Percentiles rank a stretch among this genome's conserved stretches.
phyloP scores from a whole-genome alignment of 2,888 invertebrate genomes.

The Drosophila fulvimacula region DNA sequence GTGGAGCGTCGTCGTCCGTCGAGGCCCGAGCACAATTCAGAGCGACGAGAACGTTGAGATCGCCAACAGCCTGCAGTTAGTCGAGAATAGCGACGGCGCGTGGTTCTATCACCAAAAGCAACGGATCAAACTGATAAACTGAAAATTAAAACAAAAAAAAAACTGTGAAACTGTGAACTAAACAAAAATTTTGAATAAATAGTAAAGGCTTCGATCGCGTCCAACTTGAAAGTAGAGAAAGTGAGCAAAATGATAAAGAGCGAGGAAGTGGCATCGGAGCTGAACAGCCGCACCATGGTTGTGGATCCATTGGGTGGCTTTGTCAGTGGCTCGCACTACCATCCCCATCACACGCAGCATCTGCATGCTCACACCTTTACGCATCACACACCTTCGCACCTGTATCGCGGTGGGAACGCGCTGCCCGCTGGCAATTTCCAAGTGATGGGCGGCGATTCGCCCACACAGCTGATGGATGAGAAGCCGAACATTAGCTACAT shows the following conservation, averaged over 20 bases:
- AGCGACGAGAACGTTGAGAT: slow-evolving; percentile 43
- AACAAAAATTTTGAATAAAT: too few relatives aligned
- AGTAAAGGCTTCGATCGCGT: slow-evolving; percentile 8
- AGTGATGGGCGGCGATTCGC: slow-evolving; percentile 75
- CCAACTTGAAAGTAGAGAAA: slow-evolving; percentile 13
- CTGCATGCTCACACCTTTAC: slow-evolving; percentile 37
- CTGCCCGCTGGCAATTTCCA: slow-evolving; percentile 77
- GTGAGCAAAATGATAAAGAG: slow-evolving; percentile 81
- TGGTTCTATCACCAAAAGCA: slow-evolving; percentile 53
- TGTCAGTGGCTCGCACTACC: slow-evolving; percentile 52
- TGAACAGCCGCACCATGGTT: slow-evolving; percentile 58
- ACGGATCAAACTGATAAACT: slow-evolving; percentile 19
- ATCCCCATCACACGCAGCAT: slow-evolving; percentile 57
- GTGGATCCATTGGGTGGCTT: slow-evolving; percentile 63
- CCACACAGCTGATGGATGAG: slow-evolving; percentile 80
- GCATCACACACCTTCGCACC: slow-evolving; percentile 54
- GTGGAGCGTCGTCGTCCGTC: slow-evolving; percentile 36
- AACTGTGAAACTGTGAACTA: slow-evolving; percentile 1
- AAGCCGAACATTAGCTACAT: slow-evolving; percentile 81
- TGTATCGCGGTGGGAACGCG: slow-evolving; percentile 79
- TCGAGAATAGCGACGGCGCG: slow-evolving; percentile 71
- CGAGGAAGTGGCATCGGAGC: slow-evolving; percentile 80
- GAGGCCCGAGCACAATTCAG: slow-evolving; percentile 44
- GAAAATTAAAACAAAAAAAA: slow-evolving; percentile 12
- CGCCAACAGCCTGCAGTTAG: slow-evolving; percentile 66